Evolutionary conservation across 1,140 invertebrate genomes (phyloP).

Genomic region (Trichonephila clavipes): DNA sequence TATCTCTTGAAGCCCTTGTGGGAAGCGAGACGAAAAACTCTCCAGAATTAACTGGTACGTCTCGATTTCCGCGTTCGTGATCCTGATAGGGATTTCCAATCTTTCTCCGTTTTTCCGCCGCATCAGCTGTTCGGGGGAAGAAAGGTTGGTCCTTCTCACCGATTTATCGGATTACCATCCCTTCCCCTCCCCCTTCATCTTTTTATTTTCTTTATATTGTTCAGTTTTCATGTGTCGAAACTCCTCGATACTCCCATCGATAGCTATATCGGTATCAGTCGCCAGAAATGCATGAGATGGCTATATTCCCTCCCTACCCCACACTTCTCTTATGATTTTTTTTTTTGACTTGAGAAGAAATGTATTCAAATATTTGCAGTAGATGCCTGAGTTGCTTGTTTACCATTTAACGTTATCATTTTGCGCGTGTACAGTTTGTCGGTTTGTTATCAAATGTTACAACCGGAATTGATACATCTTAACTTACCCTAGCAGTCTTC

Average conservation of each 20-base stretch:
- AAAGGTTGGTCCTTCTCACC: slow-evolving; percentile 25
- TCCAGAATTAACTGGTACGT: slow-evolving; percentile 22
- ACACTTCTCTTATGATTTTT: too few relatives aligned
- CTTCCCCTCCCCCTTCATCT: background rate
- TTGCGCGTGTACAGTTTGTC: too few relatives aligned
- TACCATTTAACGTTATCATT: too few relatives aligned
- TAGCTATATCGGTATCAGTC: background rate
- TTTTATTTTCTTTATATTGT: background rate
- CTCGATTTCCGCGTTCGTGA: slow-evolving; percentile 39
- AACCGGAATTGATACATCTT: too few relatives aligned
- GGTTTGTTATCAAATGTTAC: too few relatives aligned
- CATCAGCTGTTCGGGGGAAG: background rate
- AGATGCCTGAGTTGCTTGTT: too few relatives aligned
- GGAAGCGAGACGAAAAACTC: background rate
- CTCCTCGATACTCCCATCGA: background rate
- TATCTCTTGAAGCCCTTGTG: slow-evolving; percentile 14
- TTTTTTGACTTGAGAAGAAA: too few relatives aligned
- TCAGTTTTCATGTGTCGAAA: background rate
- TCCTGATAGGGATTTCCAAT: slow-evolving; percentile 37
- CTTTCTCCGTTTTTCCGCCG: slow-evolving; percentile 12
- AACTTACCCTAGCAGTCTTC: too few relatives aligned
- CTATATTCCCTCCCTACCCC: background rate
- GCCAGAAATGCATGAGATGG: background rate
- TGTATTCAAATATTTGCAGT: too few relatives aligned
- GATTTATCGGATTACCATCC: slow-evolving; percentile 15